A percentile compares a stretch with the other conserved stretches of the same genome.
These are phyloP conservation scores for Platyura marginata DNA, from an alignment of 1,140 invertebrate genomes.

Conservation along the genomic window DNA sequence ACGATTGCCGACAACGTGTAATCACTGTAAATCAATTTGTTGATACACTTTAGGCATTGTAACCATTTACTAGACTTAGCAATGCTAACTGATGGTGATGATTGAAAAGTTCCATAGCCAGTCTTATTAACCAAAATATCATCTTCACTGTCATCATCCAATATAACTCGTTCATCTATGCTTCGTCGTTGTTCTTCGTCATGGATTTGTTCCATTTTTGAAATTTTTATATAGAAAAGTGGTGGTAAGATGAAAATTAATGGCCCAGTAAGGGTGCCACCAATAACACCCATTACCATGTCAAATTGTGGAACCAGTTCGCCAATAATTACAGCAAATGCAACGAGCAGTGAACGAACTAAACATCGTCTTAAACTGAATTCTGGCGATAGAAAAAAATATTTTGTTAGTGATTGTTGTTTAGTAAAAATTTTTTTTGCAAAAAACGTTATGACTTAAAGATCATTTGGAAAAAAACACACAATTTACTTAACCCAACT, in stretches of 20 bases:
- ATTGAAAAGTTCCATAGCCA: slow-evolving; percentile 11
- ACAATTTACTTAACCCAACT: too few species aligned
- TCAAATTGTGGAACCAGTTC: slow-evolving; percentile 75
- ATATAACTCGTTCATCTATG: not conserved
- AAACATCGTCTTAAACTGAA: slow-evolving; percentile 61
- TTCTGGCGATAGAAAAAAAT: too few species aligned
- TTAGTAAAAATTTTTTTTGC: too few species aligned
- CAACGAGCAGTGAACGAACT: slow-evolving; percentile 48
- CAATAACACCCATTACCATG: slow-evolving; percentile 71
- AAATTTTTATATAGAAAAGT: slow-evolving; percentile 51
- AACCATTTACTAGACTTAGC: slow-evolving; percentile 11
- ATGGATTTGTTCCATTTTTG: slow-evolving; percentile 23
- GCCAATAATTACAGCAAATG: slow-evolving; percentile 52
- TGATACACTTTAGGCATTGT: slow-evolving; percentile 12
- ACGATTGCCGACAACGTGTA: slow-evolving; percentile 15
- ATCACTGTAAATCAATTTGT: slow-evolving; percentile 9
- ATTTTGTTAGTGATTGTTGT: too few species aligned
- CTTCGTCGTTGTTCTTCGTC: slow-evolving; percentile 5
- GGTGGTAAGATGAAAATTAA: slow-evolving; percentile 72
- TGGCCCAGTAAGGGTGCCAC: slow-evolving; percentile 66
- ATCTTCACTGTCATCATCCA: not conserved
- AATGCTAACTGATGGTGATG: slow-evolving; percentile 7
- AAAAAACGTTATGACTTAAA: too few species aligned
- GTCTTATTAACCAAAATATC: slow-evolving; percentile 7
- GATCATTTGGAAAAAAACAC: too few species aligned